Conservation (phyloP, 2,797 vertebrate genomes). For the Australoheros facetus region DNA sequence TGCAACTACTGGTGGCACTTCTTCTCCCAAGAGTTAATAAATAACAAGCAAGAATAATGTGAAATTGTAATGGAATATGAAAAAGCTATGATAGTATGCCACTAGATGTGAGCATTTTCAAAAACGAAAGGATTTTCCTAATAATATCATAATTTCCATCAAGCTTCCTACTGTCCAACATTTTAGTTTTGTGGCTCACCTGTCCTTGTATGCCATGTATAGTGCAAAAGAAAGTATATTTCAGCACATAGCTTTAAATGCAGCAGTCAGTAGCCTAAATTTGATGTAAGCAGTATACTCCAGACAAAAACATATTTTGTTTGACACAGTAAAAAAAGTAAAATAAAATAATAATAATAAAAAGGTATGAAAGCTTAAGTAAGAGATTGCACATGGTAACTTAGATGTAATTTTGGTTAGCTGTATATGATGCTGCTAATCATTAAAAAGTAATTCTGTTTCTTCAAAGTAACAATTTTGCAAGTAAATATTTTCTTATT, state of each 20-base stretch:
- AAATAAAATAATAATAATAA: too few species aligned
- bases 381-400: too few species aligned
- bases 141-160: neutral
- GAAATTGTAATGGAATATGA: slow-evolving; percentile 58
- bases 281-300: neutral
- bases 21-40: slow-evolving; percentile 59
- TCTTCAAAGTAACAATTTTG: too few species aligned
- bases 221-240: neutral
- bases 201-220: neutral
- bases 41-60: slow-evolving; percentile 54
- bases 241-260: neutral
- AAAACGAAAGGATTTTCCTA: slow-evolving; percentile 7
- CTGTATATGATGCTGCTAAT: too few species aligned
- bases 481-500: too few species aligned
- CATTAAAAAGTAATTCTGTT: too few species aligned
- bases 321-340: too few species aligned
- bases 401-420: too few species aligned
- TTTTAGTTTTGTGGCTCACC: neutral
- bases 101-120: slow-evolving; percentile 7
- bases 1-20: slow-evolving; percentile 34
- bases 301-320: neutral
- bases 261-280: neutral
- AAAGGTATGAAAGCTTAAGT: too few species aligned
- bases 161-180: neutral
- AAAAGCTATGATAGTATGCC: slow-evolving; percentile 27